Base-by-base conservation (phyloP, 2,113 vertebrate species). In the Nothocercus nigrocapillus region DNA sequence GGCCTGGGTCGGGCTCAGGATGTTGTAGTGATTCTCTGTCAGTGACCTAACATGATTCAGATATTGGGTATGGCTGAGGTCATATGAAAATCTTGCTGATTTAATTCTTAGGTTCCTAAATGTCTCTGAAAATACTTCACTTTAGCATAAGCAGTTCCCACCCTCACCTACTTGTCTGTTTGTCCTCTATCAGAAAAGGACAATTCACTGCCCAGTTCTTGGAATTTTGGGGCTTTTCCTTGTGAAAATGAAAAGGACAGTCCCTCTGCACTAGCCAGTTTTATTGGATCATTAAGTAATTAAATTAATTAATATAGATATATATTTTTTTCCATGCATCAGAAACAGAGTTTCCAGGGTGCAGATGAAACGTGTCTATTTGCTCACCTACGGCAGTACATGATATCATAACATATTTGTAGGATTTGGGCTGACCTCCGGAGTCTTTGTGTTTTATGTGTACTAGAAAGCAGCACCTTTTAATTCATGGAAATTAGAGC, bases 341-440 rank as follows among this genome's bases (percentile, higher is more conserved):
- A 81, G 51, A 70, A 92, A 9, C 12, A 16, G 9, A 24, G 4
- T 77, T 94, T 84, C 28, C 16, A 70, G 14, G 8, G 12, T 61
- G 28, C 4, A 38, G 22, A 5, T 69, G 32, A 12, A 70, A 12
- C 28, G 10, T 44, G 22, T 53, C 17, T 85, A 5, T 74, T 78
- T 40, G 21, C 34, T 93, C 75, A 54, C 22, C 67, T 85, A 30
- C 20, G 58, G 34, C 80, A 38, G n/a, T 87, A 9, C 30, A 38
- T 47, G 61, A 47, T 9, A n/a, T 86, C 19, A 40, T 0, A 20
- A 53, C 64, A 38, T 2, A 0, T 47, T 0, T 0, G 17, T 56
- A 36, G 51, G 75, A n/a, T 47, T 47, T 74, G 72, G 32, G 25
- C 19, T 68, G 47, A 21, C 53, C 30, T 81, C 34, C 30, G 2